Evolutionary conservation across 2,888 invertebrate species (phyloP), one percentile per base, ranked within the genome.

Genomic region (Drosophila longiperda): DNA sequence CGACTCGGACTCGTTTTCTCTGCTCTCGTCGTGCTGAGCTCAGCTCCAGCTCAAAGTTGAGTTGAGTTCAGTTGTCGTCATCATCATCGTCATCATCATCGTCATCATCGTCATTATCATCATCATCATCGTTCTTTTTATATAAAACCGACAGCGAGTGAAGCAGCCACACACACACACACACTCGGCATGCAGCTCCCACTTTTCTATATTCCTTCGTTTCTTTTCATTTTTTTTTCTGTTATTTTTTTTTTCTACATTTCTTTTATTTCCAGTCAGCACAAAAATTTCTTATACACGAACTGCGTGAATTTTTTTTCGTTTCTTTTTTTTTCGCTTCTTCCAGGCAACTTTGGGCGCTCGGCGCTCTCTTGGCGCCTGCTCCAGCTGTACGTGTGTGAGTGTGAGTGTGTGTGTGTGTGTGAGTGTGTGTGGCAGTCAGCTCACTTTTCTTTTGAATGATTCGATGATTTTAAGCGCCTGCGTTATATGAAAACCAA

Each of bases 401-500:
- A 52, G 45, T 50, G 57, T 59, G 38, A 60, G 45, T 48, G 26
- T 40, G 60, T 70, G 60, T 71, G 68, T 66, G 74, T 55, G 66
- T 67, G 76, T 69, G 75, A 78, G 67, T 72, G 82, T 83, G 76
- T 82, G 76, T 73, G 80, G 89, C 81, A 79, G 86, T 83, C 86
- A 87, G 85, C 84, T 86, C 86, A 87, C 87, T 91, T 91, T 91
- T 91, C 92, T 92, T 92, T 91, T 91, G 91, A 92, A 92, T 92
- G 93, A 93, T 93, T 93, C 93, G 93, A 93, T 93, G 93, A 93
- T 93, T 93, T 93, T 93, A 92, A 93, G 93, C 93, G 93, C 93
- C 93, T 93, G 93, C 93, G 93, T 93, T 93, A 93, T 93, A 91
- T 93, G 93, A 91, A 93, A 93, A 93, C 93, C 93, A 93, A 93